These are phyloP conservation scores for Agelas oroides DNA, from an alignment of 37 sponge, comb jelly and placozoan genomes.

Conservation along the genomic window DNA sequence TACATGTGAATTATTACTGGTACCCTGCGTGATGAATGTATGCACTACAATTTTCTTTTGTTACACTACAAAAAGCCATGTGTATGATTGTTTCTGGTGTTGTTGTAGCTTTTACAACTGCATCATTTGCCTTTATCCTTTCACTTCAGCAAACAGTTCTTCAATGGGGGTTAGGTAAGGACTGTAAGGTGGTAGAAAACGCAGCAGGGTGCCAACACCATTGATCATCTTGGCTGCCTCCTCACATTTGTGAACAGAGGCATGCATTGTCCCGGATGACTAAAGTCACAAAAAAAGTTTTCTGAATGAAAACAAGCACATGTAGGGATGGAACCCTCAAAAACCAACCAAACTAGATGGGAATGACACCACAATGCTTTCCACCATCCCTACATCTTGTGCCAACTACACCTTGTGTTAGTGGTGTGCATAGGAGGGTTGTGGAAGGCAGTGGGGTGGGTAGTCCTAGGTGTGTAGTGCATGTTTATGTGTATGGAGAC, in stretches of 20 bases:
- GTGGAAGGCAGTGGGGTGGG: too few relatives aligned
- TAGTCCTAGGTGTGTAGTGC: too few relatives aligned
- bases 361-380: too few relatives aligned
- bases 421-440: too few relatives aligned
- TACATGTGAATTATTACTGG: not conserved
- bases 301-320: too few relatives aligned
- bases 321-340: too few relatives aligned
- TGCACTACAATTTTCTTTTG: not conserved
- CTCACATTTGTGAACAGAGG: not conserved
- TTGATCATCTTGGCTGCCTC: not conserved
- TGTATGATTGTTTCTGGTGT: not conserved
- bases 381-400: too few relatives aligned
- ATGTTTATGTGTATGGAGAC: too few relatives aligned
- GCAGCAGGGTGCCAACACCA: not conserved
- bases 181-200: constrained; percentile 4
- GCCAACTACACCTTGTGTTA: too few relatives aligned
- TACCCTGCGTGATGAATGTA: not conserved
- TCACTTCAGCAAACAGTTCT: constrained; percentile 1
- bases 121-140: not conserved
- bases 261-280: not conserved
- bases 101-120: not conserved
- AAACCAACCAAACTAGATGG: too few relatives aligned
- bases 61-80: not conserved
- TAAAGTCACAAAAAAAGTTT: too few relatives aligned
- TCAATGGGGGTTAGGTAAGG: not conserved